Conservation (phyloP, 64 coral and sea anemone genomes). For the Montipora capricornis region DNA sequence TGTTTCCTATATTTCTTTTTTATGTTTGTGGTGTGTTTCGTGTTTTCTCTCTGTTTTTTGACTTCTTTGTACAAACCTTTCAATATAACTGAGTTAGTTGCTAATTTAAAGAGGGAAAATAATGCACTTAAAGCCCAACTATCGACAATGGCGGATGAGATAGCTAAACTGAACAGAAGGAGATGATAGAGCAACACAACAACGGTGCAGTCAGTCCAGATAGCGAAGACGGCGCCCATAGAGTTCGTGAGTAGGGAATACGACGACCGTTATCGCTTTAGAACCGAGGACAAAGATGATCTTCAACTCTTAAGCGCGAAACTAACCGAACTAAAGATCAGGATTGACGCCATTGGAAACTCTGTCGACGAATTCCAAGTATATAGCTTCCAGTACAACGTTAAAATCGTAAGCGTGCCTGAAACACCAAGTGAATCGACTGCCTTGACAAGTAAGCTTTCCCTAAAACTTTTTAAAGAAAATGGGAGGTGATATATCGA, state of each 20-base stretch:
- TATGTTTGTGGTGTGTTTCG: background rate
- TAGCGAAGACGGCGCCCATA: background rate
- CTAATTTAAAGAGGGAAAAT: background rate
- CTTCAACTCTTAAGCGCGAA: background rate
- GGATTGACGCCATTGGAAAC: too few species aligned
- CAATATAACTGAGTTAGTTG: background rate
- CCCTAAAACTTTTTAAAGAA: too few species aligned
- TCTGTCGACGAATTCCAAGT: too few species aligned
- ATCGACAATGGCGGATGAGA: background rate
- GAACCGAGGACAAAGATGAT: background rate
- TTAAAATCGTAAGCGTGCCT: too few species aligned
- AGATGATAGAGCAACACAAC: background rate
- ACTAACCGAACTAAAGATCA: too few species aligned
- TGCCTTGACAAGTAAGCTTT: too few species aligned
- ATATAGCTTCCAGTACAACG: too few species aligned
- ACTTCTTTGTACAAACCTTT: background rate
- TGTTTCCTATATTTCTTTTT: background rate
- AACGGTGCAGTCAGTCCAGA: background rate
- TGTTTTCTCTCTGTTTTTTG: background rate
- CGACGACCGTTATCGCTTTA: background rate
- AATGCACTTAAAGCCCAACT: background rate
- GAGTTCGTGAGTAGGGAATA: background rate
- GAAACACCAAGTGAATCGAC: too few species aligned
- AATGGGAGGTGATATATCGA: too few species aligned
- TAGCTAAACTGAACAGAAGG: background rate